Percentiles rank a stretch among this genome's conserved stretches.
Evolutionary conservation across 1,140 invertebrate species (phyloP).

Genomic region (Ostrea denselamellosa): DNA sequence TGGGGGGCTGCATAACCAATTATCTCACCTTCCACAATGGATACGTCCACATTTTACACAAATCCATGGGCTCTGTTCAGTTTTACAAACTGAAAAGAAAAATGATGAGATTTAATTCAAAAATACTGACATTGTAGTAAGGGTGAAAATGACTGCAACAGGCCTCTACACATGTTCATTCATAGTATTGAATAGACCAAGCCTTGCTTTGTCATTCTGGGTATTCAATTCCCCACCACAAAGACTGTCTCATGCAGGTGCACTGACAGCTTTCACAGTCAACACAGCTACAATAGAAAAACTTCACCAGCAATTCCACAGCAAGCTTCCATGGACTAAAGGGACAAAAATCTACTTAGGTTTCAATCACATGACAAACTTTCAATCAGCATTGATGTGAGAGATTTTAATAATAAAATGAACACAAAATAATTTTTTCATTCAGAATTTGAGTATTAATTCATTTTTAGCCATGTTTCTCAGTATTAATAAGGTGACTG

Average conservation of each 20-base stretch:
- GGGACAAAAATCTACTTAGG: too few species aligned
- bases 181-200: background rate
- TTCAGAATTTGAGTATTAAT: too few species aligned
- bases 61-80: conserved; percentile 63
- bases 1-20: background rate
- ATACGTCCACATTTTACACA: conserved; percentile 59
- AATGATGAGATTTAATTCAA: background rate
- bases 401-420: too few species aligned
- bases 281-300: background rate
- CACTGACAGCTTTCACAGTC: background rate
- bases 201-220: background rate
- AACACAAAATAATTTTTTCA: too few species aligned
- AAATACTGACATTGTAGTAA: background rate
- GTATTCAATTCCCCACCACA: background rate
- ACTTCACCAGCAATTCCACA: too few species aligned
- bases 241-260: conserved; percentile 16
- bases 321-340: too few species aligned
- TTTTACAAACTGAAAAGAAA: conserved; percentile 60
- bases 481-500: too few species aligned
- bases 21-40: conserved; percentile 83
- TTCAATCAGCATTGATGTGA: too few species aligned
- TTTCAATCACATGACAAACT: too few species aligned
- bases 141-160: background rate
- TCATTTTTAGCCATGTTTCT: too few species aligned
- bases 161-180: background rate